Evolutionary conservation across 2,113 vertebrate genomes (phyloP).

Genomic region (Hylia prasina): DNA sequence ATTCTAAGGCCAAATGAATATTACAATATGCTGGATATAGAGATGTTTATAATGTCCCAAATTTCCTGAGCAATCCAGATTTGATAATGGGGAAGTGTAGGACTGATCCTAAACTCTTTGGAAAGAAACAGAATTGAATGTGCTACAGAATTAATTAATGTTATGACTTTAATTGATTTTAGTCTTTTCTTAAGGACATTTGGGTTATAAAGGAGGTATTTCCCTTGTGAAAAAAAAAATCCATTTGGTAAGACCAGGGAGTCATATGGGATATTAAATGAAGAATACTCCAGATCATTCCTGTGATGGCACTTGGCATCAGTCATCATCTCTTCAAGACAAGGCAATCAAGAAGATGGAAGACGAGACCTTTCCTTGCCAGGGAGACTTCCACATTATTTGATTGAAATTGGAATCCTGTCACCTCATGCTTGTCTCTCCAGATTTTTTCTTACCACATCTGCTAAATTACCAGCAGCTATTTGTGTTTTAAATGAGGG

Average conservation of each 20-base stretch:
- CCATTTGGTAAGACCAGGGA: neutral
- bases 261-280: neutral
- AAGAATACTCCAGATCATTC: neutral
- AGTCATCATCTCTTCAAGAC: neutral
- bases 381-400: neutral
- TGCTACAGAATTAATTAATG: neutral
- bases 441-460: slow-evolving; percentile 46
- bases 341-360: slow-evolving; percentile 19
- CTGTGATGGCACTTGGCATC: neutral
- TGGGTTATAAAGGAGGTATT: neutral
- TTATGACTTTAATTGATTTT: neutral
- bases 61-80: neutral
- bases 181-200: neutral
- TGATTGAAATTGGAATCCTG: slow-evolving; percentile 12
- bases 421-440: neutral
- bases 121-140: neutral
- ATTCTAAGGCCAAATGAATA: slow-evolving; percentile 4
- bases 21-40: neutral
- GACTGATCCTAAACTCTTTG: neutral
- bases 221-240: neutral
- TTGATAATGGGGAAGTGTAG: neutral
- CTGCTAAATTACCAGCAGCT: slow-evolving; percentile 58
- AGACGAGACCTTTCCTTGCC: neutral
- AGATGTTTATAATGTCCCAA: neutral
- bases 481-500: slow-evolving; percentile 59